Evolutionary conservation across 2,888 invertebrate species (phyloP).

Genomic region (Helobdella robusta): DNA sequence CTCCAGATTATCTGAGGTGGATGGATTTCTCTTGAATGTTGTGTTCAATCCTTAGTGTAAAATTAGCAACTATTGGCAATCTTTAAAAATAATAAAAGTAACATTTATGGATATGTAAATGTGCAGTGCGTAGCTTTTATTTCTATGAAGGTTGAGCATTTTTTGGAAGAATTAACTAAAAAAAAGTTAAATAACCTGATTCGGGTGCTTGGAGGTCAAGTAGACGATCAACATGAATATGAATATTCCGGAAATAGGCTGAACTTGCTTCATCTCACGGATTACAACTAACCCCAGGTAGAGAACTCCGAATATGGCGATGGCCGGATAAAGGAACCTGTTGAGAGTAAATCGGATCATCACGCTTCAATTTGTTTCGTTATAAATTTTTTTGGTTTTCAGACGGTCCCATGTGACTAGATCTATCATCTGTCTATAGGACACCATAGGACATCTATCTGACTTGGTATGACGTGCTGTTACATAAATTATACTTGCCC

Average conservation of each 20-base stretch:
- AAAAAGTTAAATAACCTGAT: slow-evolving; percentile 33
- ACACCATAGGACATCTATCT: too few relatives aligned
- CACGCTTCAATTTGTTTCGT: too few relatives aligned
- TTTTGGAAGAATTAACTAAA: neutral
- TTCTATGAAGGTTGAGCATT: neutral
- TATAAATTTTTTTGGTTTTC: too few relatives aligned
- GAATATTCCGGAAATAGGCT: slow-evolving; percentile 35
- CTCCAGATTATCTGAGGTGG: slow-evolving; percentile 57
- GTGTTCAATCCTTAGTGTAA: too few relatives aligned
- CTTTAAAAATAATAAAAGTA: too few relatives aligned
- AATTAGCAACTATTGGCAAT: neutral
- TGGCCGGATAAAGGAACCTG: slow-evolving; percentile 30
- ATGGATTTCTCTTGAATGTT: too few relatives aligned
- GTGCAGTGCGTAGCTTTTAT: too few relatives aligned
- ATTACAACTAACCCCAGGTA: slow-evolving; percentile 32
- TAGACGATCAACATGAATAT: slow-evolving; percentile 31
- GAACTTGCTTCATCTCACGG: slow-evolving; percentile 32
- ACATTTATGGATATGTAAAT: neutral
- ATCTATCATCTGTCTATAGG: too few relatives aligned
- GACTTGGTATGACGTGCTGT: too few relatives aligned
- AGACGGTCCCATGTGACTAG: too few relatives aligned
- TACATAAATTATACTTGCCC: too few relatives aligned
- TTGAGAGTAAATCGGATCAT: too few relatives aligned
- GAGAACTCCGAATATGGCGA: slow-evolving; percentile 29
- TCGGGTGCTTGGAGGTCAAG: slow-evolving; percentile 34